A percentile compares a stretch with the other conserved stretches of the same genome.
Conservation (phyloP, 2,888 invertebrate species). For the Eucriotettix oculatus region DNA sequence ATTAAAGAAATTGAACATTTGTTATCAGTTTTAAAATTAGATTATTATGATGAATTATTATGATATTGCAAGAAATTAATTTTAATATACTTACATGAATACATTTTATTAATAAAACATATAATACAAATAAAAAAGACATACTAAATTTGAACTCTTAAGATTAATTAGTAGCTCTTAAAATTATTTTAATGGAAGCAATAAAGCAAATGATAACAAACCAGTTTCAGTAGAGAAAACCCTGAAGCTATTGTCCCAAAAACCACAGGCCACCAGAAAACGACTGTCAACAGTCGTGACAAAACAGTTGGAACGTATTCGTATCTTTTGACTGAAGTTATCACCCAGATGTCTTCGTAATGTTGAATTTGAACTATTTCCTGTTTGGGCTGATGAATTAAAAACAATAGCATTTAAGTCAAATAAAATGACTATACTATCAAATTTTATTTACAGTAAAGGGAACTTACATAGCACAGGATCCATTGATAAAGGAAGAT, state of each 20-base stretch:
- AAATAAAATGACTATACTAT: too few species aligned
- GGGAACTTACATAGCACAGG: constrained; percentile 69
- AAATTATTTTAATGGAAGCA: too few species aligned
- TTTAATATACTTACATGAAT: too few species aligned
- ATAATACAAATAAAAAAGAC: too few species aligned
- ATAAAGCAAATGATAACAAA: constrained; percentile 21
- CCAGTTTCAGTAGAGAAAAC: constrained; percentile 95
- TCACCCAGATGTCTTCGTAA: constrained; percentile 84
- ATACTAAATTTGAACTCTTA: neutral
- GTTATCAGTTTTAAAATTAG: too few species aligned
- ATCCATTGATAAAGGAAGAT: constrained; percentile 87
- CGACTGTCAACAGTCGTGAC: constrained; percentile 96
- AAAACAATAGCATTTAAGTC: neutral
- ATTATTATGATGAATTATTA: too few species aligned
- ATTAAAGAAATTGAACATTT: too few species aligned
- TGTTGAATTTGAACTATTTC: constrained; percentile 56
- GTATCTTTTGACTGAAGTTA: constrained; percentile 93
- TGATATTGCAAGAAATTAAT: too few species aligned
- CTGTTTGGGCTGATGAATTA: constrained; percentile 42
- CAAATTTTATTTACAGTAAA: neutral
- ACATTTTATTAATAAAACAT: too few species aligned
- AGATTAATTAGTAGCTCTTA: neutral
- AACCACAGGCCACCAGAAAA: constrained; percentile 93
- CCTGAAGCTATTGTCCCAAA: constrained; percentile 98
- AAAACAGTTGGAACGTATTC: constrained; percentile 87